Base-by-base conservation (phyloP, 2,797 vertebrate species). In the Nyctibius grandis region DNA sequence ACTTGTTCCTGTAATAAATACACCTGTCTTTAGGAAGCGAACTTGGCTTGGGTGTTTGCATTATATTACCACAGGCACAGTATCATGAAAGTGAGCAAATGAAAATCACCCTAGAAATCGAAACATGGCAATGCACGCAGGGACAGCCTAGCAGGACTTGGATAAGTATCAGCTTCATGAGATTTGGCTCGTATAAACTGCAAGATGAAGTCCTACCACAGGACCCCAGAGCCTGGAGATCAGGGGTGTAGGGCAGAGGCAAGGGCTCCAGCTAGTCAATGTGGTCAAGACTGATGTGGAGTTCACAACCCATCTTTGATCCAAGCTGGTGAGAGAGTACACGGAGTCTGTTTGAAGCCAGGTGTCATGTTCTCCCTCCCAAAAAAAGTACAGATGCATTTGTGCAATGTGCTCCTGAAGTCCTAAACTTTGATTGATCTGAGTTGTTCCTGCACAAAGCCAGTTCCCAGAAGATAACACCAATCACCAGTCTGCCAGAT, bases 101-200 rank as follows among this genome's bases (percentile, higher is more conserved):
- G 2, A 70, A 69, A 78, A 60, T 47, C 36, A 11, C 77, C 25
- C 48, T 11, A 47, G 80, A 51, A 88, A 70, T 2, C 9, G n/a
- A 7, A 70, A 19, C 6, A 8, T 1, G 1, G 23, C 21, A 57
- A 53, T 1, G 3, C 7, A 74, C 1, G 3, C 11, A 67, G 44
- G 33, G 83, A 51, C 15, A 63, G 4, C 5, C 38, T 20, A 2
- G 1, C n/a, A 84, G 18, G 44, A 85, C 15, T 34, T 42, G 34
- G 40, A 2, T 48, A 75, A 75, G 6, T 23, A 42, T 26, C 34
- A 61, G 34, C 64, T 80, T 85, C 4, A 1, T 47, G 34, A 31
- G 13, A 21, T 63, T 59, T 36, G 25, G n/a, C 12, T 90, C n/a
- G 33, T 3, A 34, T 6, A 34, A 77, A 83, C 44, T 34, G 25